A percentile compares a stretch with the other conserved stretches of the same genome.
Conservation (phyloP, 1,140 invertebrate genomes). For the Epicauta chinensis region DNA sequence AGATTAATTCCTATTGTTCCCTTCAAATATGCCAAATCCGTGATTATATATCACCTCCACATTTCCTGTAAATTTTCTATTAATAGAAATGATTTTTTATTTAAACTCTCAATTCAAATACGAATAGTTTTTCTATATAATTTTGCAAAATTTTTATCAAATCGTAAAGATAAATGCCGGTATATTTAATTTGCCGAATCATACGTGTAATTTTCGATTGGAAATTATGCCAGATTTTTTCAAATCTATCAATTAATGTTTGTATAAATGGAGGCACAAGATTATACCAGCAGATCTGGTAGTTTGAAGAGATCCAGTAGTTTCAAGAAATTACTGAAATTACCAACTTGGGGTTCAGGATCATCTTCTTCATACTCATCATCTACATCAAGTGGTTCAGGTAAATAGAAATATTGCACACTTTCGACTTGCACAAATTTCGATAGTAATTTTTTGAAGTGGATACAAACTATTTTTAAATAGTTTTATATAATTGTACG, state of each 20-base stretch:
- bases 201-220: too few species aligned
- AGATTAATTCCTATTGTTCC: conserved; percentile 2
- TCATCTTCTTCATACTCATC: conserved; percentile 1
- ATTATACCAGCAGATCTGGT: conserved; percentile 38
- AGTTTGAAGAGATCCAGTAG: conserved; percentile 51
- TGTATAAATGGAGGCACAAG: conserved; percentile 31
- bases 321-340: conserved; percentile 55
- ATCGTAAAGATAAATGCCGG: too few species aligned
- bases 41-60: conserved; percentile 12
- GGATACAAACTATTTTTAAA: conserved; percentile 7
- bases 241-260: not conserved
- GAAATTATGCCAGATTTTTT: too few species aligned
- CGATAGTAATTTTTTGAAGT: too few species aligned
- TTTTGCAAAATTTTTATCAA: too few species aligned
- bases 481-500: conserved; percentile 14
- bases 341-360: conserved; percentile 52
- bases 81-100: not conserved
- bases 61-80: conserved; percentile 12
- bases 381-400: not conserved
- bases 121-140: too few species aligned
- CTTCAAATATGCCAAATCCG: conserved; percentile 11
- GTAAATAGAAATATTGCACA: conserved; percentile 5
- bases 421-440: too few species aligned
- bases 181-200: too few species aligned
- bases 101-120: too few species aligned